Evolutionary conservation across 2,888 invertebrate species (phyloP).

Genomic region (Dastarcus helophoroides): DNA sequence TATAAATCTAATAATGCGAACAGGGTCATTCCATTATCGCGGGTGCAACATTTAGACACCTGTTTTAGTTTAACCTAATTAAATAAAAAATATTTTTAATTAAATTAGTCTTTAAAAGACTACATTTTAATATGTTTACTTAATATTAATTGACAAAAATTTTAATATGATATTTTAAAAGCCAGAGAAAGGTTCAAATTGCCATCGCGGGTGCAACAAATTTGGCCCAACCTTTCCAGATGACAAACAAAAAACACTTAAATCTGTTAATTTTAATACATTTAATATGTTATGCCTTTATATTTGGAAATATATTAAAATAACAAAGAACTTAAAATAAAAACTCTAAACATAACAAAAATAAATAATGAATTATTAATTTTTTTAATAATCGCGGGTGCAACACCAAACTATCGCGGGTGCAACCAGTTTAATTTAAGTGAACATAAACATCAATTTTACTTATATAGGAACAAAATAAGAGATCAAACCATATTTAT

Average conservation of each 20-base stretch:
- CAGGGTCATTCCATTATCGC: no score
- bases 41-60: neutral
- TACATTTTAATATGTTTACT: slow-evolving; percentile 5
- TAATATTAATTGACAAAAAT: slow-evolving; percentile 2
- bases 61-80: neutral
- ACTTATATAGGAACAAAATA: neutral
- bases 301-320: neutral
- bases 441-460: slow-evolving; percentile 3
- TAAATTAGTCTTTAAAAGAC: slow-evolving; percentile 4
- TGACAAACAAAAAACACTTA: slow-evolving; percentile 1
- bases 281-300: slow-evolving; percentile 4
- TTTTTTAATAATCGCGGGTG: slow-evolving; percentile 4
- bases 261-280: slow-evolving; percentile 4
- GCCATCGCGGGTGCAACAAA: slow-evolving; percentile 5
- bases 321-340: slow-evolving; percentile 4
- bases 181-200: slow-evolving; percentile 5
- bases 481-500: no score
- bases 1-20: no score
- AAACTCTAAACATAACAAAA: slow-evolving; percentile 2
- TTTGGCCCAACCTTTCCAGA: slow-evolving; percentile 5
- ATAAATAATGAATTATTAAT: slow-evolving; percentile 1
- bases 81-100: slow-evolving; percentile 3
- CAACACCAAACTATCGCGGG: slow-evolving; percentile 4
- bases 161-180: slow-evolving; percentile 4
- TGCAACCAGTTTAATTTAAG: slow-evolving; percentile 5